These are phyloP conservation scores for Noctua janthina DNA, from an alignment of 2,888 invertebrate genomes.

Conservation along the genomic window DNA sequence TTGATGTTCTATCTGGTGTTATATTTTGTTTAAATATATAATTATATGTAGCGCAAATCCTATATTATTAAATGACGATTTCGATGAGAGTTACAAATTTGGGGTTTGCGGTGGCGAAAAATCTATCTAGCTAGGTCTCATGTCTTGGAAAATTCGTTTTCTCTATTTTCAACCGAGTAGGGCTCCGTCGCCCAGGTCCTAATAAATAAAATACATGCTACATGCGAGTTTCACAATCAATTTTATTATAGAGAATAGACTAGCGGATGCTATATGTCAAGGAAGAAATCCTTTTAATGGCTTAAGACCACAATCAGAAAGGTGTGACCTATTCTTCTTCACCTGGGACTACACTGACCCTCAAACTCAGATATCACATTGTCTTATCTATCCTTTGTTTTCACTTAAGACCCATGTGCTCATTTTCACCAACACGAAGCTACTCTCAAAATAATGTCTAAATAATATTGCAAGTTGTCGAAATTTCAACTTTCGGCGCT, in stretches of 20 bases:
- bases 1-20: too few relatives aligned
- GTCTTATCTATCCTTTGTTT: constrained; percentile 8
- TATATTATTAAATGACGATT: too few relatives aligned
- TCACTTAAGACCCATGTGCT: background rate
- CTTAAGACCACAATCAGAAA: background rate
- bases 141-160: too few relatives aligned
- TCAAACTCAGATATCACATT: background rate
- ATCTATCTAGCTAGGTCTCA: too few relatives aligned
- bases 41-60: too few relatives aligned
- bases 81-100: too few relatives aligned
- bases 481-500: background rate
- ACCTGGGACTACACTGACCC: background rate
- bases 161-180: too few relatives aligned
- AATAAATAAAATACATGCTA: background rate
- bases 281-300: background rate
- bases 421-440: background rate
- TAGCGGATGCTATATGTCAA: background rate
- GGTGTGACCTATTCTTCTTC: constrained; percentile 1
- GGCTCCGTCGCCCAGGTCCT: too few relatives aligned
- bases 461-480: background rate
- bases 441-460: background rate
- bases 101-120: too few relatives aligned
- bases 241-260: background rate
- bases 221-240: background rate
- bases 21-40: too few relatives aligned